Percentiles rank a stretch among this genome's conserved stretches.
Conservation (phyloP, 2,888 invertebrate genomes). For the Kuschelorhynchus macadamiae region DNA sequence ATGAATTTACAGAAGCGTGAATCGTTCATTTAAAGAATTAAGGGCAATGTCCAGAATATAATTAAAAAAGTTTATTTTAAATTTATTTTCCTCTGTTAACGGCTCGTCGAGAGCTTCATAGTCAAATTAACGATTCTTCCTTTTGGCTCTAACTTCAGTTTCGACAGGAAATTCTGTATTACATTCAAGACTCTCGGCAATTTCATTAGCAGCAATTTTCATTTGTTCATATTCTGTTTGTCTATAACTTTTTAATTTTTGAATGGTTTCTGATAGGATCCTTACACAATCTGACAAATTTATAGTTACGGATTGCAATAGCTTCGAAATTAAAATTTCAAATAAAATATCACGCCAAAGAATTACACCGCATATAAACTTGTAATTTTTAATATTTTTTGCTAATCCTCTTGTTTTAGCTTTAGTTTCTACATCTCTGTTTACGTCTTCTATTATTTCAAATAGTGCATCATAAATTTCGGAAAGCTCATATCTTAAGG, state of each 20-base stretch:
- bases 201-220: slow-evolving; percentile 46
- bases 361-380: slow-evolving; percentile 45
- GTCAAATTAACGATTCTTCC: slow-evolving; percentile 43
- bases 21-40: slow-evolving; percentile 45
- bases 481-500: slow-evolving; percentile 41
- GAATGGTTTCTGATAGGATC: too few relatives aligned
- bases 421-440: slow-evolving; percentile 42
- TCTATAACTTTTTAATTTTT: slow-evolving; percentile 35
- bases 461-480: too few relatives aligned
- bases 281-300: too few relatives aligned
- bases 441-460: slow-evolving; percentile 43
- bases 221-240: slow-evolving; percentile 39
- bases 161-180: slow-evolving; percentile 44
- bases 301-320: slow-evolving; percentile 48
- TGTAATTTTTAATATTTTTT: slow-evolving; percentile 46
- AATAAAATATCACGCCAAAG: slow-evolving; percentile 39
- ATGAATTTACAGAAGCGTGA: slow-evolving; percentile 40
- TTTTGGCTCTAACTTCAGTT: slow-evolving; percentile 47
- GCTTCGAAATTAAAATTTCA: slow-evolving; percentile 48
- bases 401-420: slow-evolving; percentile 46
- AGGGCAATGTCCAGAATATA: slow-evolving; percentile 40
- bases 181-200: slow-evolving; percentile 47
- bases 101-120: slow-evolving; percentile 48
- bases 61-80: slow-evolving; percentile 44
- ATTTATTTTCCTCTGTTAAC: slow-evolving; percentile 43